These are phyloP conservation scores for Spodoptera litura DNA, from an alignment of 1,140 invertebrate genomes.

Conservation along the genomic window DNA sequence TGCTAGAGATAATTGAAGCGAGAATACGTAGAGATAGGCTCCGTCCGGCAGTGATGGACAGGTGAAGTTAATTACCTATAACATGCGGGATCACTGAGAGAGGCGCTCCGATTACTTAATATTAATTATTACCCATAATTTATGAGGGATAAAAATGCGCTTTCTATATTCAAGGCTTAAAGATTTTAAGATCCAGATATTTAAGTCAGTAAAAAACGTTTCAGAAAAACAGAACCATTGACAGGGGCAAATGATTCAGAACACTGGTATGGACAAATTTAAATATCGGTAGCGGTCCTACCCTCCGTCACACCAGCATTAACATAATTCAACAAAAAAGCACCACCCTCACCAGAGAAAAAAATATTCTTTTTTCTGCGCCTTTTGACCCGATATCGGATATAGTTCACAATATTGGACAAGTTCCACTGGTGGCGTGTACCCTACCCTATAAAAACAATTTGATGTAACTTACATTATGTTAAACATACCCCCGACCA, in stretches of 20 bases:
- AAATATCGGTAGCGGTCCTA: conserved; percentile 77
- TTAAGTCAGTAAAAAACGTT: conserved; percentile 32
- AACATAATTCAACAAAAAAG: conserved; percentile 83
- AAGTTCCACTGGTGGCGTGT: conserved; percentile 55
- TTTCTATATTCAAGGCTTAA: background rate
- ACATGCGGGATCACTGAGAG: background rate
- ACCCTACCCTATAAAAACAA: conserved; percentile 33
- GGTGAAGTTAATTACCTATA: conserved; percentile 30
- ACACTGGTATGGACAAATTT: conserved; percentile 64
- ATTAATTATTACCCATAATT: conserved; percentile 1
- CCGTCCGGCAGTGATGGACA: conserved; percentile 10
- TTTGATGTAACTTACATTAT: conserved; percentile 36
- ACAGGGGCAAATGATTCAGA: conserved; percentile 38
- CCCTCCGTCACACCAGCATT: conserved; percentile 74
- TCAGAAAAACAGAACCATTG: conserved; percentile 30
- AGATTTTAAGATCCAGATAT: background rate
- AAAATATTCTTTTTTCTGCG: conserved; percentile 65
- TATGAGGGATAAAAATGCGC: background rate
- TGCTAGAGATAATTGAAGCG: conserved; percentile 27
- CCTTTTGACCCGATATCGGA: conserved; percentile 65
- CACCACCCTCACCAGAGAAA: conserved; percentile 66
- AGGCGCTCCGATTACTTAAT: background rate
- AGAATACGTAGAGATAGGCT: conserved; percentile 19
- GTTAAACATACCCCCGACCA: conserved; percentile 18
- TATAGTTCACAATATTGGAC: conserved; percentile 72